These are phyloP conservation scores for Eurystomus glaucurus DNA, from an alignment of 2,797 vertebrate genomes.

Conservation along the genomic window DNA sequence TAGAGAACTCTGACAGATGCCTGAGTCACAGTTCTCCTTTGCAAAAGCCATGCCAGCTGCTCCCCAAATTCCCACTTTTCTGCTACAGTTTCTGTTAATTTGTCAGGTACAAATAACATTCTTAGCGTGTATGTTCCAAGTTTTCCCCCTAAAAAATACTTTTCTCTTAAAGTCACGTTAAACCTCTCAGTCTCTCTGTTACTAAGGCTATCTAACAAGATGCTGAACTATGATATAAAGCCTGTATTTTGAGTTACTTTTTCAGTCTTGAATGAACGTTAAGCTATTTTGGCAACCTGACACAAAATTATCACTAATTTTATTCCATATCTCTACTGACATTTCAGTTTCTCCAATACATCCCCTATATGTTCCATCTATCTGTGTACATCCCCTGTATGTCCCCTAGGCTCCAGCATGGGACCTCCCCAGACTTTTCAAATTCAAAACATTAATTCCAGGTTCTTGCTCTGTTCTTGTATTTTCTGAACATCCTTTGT, in stretches of 20 bases:
- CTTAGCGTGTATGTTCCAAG: background rate
- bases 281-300: background rate
- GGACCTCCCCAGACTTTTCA: background rate
- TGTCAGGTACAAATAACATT: background rate
- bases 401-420: accelerated
- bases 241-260: background rate
- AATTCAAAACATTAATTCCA: background rate
- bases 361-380: background rate
- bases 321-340: background rate
- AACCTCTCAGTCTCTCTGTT: background rate
- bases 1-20: background rate
- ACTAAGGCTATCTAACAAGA: background rate
- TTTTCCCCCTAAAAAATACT: background rate
- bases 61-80: background rate
- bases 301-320: background rate
- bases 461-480: background rate
- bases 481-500: background rate
- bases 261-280: background rate
- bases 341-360: background rate
- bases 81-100: background rate
- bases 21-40: background rate
- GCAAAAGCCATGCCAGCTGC: background rate
- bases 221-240: background rate
- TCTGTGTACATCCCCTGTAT: too few relatives aligned
- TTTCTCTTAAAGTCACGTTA: background rate